A percentile compares a stretch with the other conserved stretches of the same genome.
Evolutionary conservation across 2,113 vertebrate species (phyloP).

Genomic region (Benthochromis sp.): DNA sequence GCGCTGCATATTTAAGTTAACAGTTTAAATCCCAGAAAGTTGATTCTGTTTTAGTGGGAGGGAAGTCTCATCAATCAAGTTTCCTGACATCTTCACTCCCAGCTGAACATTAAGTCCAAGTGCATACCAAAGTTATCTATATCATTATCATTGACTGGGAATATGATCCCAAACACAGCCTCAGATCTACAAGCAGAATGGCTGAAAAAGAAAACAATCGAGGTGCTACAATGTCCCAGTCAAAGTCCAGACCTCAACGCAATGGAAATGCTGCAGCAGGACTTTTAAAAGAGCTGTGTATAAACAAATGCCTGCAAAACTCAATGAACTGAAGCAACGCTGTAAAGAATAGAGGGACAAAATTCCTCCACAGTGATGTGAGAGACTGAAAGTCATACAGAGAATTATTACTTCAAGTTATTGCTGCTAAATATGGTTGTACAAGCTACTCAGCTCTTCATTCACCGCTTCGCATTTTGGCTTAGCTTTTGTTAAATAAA

Average conservation of each 20-base stretch:
- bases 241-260: not conserved
- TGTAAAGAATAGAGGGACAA: not conserved
- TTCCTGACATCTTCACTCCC: not conserved
- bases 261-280: not conserved
- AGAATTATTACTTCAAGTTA: not conserved
- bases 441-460: not conserved
- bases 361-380: not conserved
- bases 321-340: not conserved
- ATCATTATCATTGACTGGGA: not conserved
- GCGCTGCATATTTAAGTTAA: not conserved
- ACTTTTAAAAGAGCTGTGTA: not conserved
- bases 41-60: not conserved
- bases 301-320: not conserved
- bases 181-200: not conserved
- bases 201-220: not conserved
- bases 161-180: not conserved
- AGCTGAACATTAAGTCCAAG: not conserved
- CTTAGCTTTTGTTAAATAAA: not conserved
- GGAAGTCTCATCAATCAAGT: not conserved
- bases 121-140: not conserved
- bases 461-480: not conserved
- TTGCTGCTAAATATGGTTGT: not conserved
- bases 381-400: not conserved
- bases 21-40: not conserved
- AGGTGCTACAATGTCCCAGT: not conserved